phyloP scores from a whole-genome alignment of 2,113 vertebrate genomes.

The Eulacestoma nigropectus region DNA sequence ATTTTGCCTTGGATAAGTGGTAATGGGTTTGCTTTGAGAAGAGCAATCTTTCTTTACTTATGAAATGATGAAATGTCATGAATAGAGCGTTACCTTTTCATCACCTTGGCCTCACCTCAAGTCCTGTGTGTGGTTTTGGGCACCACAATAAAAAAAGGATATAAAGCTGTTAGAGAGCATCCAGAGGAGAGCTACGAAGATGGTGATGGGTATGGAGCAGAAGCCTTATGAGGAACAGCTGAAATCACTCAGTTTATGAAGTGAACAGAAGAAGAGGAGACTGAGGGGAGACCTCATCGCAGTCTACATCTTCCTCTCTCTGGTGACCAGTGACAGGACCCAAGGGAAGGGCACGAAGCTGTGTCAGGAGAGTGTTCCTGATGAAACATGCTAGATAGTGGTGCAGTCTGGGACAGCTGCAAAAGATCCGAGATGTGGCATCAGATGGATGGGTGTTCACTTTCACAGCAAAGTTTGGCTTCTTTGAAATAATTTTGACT shows the following conservation, averaged over 20 bases:
- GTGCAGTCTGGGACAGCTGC: no score
- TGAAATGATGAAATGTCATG: neutral
- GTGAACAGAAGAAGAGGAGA: neutral
- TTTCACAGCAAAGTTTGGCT: neutral
- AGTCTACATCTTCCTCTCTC: neutral
- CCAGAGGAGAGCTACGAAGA: neutral
- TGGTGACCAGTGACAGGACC: neutral
- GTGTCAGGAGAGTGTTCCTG: neutral
- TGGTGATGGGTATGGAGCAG: neutral
- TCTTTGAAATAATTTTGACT: neutral
- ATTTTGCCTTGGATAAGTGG: neutral
- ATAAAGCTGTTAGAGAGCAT: neutral
- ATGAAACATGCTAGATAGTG: fast-evolving
- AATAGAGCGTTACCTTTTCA: neutral
- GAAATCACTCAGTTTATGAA: neutral
- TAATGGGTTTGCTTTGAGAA: neutral
- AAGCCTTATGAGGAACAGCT: neutral
- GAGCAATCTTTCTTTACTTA: neutral
- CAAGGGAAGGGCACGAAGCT: neutral
- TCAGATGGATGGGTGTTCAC: neutral
- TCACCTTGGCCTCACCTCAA: fast-evolving
- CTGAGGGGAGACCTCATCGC: neutral
- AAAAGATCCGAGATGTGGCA: neutral
- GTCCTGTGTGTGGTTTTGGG: neutral
- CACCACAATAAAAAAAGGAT: neutral